These are phyloP conservation scores for Onthophagus taurus DNA, from an alignment of 1,140 invertebrate species.

Conservation along the genomic window DNA sequence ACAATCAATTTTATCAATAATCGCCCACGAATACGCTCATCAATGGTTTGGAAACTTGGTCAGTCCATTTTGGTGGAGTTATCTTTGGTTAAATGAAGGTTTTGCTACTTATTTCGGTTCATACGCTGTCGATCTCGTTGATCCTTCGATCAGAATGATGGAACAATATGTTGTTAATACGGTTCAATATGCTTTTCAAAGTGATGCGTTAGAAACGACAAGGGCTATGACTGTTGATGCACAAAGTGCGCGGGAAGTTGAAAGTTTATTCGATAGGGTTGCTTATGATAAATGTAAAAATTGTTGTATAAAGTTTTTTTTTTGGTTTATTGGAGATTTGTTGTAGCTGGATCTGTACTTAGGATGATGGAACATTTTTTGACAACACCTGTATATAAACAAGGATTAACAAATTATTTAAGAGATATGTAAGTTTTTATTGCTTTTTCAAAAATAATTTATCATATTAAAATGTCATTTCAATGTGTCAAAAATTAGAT, in stretches of 20 bases:
- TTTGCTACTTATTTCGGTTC: slow-evolving; percentile 10
- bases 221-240: slow-evolving; percentile 8
- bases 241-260: slow-evolving; percentile 53
- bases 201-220: not conserved
- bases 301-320: too few relatives aligned
- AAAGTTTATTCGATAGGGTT: slow-evolving; percentile 68
- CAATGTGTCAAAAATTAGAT: too few relatives aligned
- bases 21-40: slow-evolving; percentile 9
- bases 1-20: not conserved
- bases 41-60: slow-evolving; percentile 14
- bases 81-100: slow-evolving; percentile 14
- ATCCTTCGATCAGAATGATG: slow-evolving; percentile 2
- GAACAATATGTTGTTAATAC: not conserved
- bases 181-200: slow-evolving; percentile 7
- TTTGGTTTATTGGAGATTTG: too few relatives aligned
- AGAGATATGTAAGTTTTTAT: too few relatives aligned
- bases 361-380: not conserved
- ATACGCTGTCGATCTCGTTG: not conserved
- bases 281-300: slow-evolving; percentile 67
- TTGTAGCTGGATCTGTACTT: not conserved
- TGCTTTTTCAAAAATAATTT: too few relatives aligned
- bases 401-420: not conserved
- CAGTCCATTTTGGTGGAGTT: slow-evolving; percentile 10
- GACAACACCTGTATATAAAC: not conserved
- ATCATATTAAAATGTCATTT: too few relatives aligned